Evolutionary conservation across 2,113 vertebrate species (phyloP).

Genomic region (Notechis scutatus): DNA sequence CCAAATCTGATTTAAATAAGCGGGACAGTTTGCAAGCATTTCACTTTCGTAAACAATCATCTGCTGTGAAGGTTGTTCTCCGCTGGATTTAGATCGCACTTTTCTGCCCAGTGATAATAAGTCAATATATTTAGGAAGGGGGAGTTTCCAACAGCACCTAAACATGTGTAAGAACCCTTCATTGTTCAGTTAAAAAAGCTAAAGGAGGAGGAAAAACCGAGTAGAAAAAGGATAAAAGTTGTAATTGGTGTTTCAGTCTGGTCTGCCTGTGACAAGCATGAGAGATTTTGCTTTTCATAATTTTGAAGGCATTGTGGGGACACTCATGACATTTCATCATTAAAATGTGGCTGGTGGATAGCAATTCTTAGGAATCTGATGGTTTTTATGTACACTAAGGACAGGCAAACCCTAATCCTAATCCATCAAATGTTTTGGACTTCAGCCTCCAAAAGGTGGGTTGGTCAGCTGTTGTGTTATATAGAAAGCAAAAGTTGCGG

Average conservation of each 20-base stretch:
- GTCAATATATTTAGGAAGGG: background rate
- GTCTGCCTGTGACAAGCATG: background rate
- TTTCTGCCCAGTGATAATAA: background rate
- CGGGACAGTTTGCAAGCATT: background rate
- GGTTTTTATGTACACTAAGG: background rate
- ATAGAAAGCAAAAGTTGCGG: background rate
- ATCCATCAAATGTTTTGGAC: background rate
- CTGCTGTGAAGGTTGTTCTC: background rate
- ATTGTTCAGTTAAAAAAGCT: background rate
- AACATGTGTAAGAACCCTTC: background rate
- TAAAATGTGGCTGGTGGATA: background rate
- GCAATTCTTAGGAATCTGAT: background rate
- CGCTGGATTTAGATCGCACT: background rate
- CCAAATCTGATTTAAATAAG: background rate
- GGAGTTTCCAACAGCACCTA: background rate
- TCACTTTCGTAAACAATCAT: background rate
- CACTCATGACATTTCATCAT: background rate
- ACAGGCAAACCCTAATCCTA: background rate
- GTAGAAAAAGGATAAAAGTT: background rate
- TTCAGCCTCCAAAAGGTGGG: background rate
- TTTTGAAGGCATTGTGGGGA: background rate
- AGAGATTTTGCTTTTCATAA: background rate
- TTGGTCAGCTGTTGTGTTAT: background rate
- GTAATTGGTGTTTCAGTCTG: background rate
- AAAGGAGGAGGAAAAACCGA: background rate